phyloP scores from a whole-genome alignment of 2,888 invertebrate genomes.

The Panzeria rudis region DNA sequence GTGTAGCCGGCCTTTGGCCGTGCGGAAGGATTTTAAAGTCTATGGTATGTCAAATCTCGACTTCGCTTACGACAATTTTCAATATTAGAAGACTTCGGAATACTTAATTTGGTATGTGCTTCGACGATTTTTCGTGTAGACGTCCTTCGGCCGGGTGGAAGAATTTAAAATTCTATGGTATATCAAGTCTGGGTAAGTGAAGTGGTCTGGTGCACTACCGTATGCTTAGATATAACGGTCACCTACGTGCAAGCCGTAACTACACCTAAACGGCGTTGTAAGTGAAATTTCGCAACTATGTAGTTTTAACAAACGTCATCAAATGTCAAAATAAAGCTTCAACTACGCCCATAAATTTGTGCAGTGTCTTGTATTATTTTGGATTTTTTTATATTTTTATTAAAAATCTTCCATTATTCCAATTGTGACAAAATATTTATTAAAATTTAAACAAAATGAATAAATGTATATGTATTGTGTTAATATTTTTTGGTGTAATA shows the following conservation, averaged over 20 bases:
- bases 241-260: neutral
- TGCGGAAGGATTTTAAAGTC: too few species aligned
- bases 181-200: too few species aligned
- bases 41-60: too few species aligned
- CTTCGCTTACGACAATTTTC: too few species aligned
- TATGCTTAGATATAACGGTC: too few species aligned
- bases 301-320: neutral
- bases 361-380: constrained; percentile 40
- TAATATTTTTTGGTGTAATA: constrained; percentile 70
- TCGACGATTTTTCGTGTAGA: too few species aligned
- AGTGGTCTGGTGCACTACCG: too few species aligned
- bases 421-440: neutral
- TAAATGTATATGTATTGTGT: constrained; percentile 41
- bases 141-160: too few species aligned
- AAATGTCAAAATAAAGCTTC: constrained; percentile 18
- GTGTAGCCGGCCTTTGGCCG: too few species aligned
- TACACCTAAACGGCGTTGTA: constrained; percentile 16
- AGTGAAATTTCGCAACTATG: neutral
- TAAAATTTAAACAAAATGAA: constrained; percentile 7
- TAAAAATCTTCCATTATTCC: neutral
- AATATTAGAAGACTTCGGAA: too few species aligned
- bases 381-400: constrained; percentile 6
- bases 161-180: too few species aligned
- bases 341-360: constrained; percentile 48
- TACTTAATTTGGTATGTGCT: too few species aligned